Evolutionary conservation across 2,113 vertebrate genomes (phyloP).

Genomic region (Varanus salvator): DNA sequence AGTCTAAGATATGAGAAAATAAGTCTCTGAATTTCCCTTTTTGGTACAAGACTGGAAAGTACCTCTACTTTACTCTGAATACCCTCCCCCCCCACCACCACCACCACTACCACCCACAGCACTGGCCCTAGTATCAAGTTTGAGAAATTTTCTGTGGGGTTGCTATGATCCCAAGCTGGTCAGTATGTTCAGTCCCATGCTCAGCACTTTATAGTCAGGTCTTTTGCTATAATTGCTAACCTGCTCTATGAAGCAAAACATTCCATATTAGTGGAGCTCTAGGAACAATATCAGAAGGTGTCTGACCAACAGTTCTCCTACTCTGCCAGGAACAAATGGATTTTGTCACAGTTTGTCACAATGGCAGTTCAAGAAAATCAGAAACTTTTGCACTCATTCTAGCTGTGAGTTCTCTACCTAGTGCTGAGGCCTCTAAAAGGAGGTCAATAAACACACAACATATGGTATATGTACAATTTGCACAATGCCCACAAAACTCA

Average conservation of each 20-base stretch:
- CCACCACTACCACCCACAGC: neutral
- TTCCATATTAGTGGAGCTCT: neutral
- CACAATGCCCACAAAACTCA: slow-evolving; percentile 31
- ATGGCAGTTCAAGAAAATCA: fast-evolving
- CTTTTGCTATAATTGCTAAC: slow-evolving; percentile 24
- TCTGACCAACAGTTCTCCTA: fast-evolving
- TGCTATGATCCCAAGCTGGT: slow-evolving; percentile 3
- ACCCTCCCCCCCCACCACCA: too few relatives aligned
- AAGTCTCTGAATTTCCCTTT: neutral
- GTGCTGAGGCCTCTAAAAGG: neutral
- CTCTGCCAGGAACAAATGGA: neutral
- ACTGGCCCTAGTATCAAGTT: neutral
- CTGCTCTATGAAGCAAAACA: neutral
- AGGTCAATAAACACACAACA: slow-evolving; percentile 49
- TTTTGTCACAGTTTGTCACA: too few relatives aligned
- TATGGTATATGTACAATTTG: slow-evolving; percentile 13
- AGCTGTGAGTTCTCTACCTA: neutral
- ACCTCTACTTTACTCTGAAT: neutral
- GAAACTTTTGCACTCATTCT: slow-evolving; percentile 10
- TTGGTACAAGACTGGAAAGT: neutral
- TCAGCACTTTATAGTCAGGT: slow-evolving; percentile 14
- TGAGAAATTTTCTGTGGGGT: neutral
- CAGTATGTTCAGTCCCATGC: neutral
- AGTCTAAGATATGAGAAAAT: neutral
- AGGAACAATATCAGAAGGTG: neutral